Percentiles rank a stretch among this genome's conserved stretches.
phyloP scores from a whole-genome alignment of 1,140 invertebrate genomes.

The Drosophila tani region DNA sequence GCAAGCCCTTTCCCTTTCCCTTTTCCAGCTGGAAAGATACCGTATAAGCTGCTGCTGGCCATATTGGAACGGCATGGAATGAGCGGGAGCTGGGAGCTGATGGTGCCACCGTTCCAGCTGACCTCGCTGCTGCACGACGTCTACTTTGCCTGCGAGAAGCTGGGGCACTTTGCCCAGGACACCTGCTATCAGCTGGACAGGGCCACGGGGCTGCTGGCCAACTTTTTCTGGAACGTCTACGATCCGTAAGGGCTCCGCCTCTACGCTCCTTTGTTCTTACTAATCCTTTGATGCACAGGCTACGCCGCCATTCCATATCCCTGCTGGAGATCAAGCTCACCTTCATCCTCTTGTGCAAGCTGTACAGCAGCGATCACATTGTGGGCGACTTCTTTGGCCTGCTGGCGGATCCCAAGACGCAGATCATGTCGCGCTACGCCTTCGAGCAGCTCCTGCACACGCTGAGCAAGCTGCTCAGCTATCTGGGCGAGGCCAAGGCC shows the following conservation, averaged over 20 bases:
- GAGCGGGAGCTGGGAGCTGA: slow-evolving; percentile 63
- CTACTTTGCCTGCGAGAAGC: slow-evolving; percentile 79
- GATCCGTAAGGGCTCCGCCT: slow-evolving; percentile 65
- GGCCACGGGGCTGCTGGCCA: slow-evolving; percentile 60
- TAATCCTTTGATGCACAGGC: slow-evolving; percentile 15
- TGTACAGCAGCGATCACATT: slow-evolving; percentile 68
- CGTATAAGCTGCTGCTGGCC: slow-evolving; percentile 73
- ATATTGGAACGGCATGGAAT: slow-evolving; percentile 75
- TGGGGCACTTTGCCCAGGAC: slow-evolving; percentile 72
- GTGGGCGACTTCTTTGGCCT: slow-evolving; percentile 68
- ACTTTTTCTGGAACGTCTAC: slow-evolving; percentile 83
- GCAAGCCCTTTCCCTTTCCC: neutral
- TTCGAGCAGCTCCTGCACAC: slow-evolving; percentile 75
- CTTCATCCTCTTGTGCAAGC: slow-evolving; percentile 76
- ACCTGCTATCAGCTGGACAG: slow-evolving; percentile 61
- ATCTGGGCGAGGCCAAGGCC: slow-evolving; percentile 73
- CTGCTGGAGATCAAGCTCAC: slow-evolving; percentile 78
- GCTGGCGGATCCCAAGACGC: slow-evolving; percentile 58
- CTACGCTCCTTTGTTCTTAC: neutral
- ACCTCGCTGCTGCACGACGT: slow-evolving; percentile 80
- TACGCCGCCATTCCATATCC: slow-evolving; percentile 75
- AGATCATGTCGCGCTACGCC: slow-evolving; percentile 69
- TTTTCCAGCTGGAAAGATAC: slow-evolving; percentile 69
- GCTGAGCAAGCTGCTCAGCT: slow-evolving; percentile 69
- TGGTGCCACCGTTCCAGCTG: slow-evolving; percentile 78